phyloP scores from a whole-genome alignment of 2,888 invertebrate species.

The Beris morrisii region DNA sequence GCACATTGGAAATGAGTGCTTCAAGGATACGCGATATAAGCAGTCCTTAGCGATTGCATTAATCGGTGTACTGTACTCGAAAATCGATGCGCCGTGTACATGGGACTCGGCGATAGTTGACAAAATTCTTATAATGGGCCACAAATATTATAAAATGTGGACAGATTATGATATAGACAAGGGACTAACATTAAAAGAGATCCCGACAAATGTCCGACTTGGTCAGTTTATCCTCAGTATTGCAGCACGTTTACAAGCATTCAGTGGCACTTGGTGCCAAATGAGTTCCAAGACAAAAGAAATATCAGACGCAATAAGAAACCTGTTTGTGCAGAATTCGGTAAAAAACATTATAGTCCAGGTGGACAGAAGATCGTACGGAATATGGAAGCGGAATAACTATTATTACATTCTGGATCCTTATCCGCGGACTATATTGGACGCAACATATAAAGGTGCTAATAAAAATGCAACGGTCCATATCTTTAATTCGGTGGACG shows the following conservation, averaged over 20 bases:
- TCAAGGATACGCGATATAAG: conserved; percentile 47
- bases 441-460: not conserved
- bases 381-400: conserved; percentile 49
- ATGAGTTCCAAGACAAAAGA: conserved; percentile 48
- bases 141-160: conserved; percentile 48
- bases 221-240: conserved; percentile 49
- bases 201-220: conserved; percentile 48
- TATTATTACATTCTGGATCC: conserved; percentile 53
- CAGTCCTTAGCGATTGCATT: conserved; percentile 50
- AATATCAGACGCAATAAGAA: conserved; percentile 44
- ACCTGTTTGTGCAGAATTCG: conserved; percentile 40
- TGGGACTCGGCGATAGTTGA: conserved; percentile 50
- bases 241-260: conserved; percentile 37
- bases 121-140: conserved; percentile 50
- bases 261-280: conserved; percentile 47
- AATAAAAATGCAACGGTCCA: conserved; percentile 7
- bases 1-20: conserved; percentile 48
- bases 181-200: conserved; percentile 46
- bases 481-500: conserved; percentile 49
- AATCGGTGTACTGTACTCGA: conserved; percentile 48
- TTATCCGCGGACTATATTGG: conserved; percentile 39
- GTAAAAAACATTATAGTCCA: conserved; percentile 47
- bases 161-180: conserved; percentile 43
- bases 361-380: conserved; percentile 50
- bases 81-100: conserved; percentile 51